These are phyloP conservation scores for Penaeus indicus DNA, from an alignment of 1,140 invertebrate species.

Conservation along the genomic window DNA sequence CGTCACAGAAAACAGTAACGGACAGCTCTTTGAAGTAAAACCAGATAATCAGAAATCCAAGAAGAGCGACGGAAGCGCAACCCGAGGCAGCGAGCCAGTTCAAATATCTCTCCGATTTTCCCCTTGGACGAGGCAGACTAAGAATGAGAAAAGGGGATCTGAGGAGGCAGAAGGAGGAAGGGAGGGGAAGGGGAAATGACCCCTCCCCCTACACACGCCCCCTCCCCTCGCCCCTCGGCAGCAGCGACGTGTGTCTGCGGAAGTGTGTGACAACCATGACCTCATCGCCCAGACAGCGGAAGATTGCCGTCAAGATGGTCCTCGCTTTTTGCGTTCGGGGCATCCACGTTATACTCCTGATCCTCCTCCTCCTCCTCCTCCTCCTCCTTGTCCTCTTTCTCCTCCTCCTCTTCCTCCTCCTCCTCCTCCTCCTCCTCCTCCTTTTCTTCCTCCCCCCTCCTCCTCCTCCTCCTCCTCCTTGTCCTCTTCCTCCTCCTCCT, in stretches of 20 bases:
- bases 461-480: background rate
- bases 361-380: background rate
- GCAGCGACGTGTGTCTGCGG: background rate
- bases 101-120: no score
- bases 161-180: background rate
- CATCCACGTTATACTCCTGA: background rate
- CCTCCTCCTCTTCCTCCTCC: background rate
- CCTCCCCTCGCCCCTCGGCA: no score
- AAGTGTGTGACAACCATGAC: slow-evolving; percentile 28
- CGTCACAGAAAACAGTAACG: no score
- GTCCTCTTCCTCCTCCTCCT: background rate
- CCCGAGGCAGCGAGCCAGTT: no score
- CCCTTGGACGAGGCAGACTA: no score
- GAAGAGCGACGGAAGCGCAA: no score
- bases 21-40: no score
- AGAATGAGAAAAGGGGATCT: background rate
- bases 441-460: background rate
- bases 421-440: background rate
- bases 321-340: background rate
- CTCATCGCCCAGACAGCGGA: slow-evolving; percentile 41
- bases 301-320: slow-evolving; percentile 40
- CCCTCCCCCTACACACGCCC: no score
- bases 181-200: background rate
- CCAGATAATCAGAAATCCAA: no score
- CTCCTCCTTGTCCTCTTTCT: background rate